A percentile compares a stretch with the other conserved stretches of the same genome.
Conservation (phyloP, 2,888 invertebrate species). For the Neoitamus cyanurus region DNA sequence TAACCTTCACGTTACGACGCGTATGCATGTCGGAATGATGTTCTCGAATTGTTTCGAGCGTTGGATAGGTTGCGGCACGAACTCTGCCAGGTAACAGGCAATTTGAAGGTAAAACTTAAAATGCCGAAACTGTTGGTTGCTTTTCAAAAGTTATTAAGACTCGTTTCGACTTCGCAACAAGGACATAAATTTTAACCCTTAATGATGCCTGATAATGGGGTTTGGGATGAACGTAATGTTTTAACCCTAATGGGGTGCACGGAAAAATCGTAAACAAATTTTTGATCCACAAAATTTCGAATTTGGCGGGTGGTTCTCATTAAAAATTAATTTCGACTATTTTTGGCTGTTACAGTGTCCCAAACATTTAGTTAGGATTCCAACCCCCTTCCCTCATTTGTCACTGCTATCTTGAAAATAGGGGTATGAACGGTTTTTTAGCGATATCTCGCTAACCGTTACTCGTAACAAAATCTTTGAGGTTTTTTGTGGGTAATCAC, state of each 20-base stretch:
- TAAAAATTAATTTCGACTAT: no score
- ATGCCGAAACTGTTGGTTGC: neutral
- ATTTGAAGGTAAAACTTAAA: conserved; percentile 5
- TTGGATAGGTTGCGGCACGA: conserved; percentile 5
- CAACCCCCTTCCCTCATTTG: no score
- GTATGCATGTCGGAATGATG: neutral
- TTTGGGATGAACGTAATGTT: neutral
- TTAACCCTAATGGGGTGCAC: neutral
- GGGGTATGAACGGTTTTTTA: no score
- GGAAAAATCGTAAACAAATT: neutral
- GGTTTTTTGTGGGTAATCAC: no score
- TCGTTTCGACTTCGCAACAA: neutral
- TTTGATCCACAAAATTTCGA: neutral
- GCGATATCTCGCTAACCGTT: no score
- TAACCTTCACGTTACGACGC: conserved; percentile 5
- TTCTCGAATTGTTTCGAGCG: neutral
- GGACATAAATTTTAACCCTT: neutral
- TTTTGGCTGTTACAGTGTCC: no score
- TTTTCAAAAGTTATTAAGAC: conserved; percentile 1
- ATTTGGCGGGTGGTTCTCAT: no score
- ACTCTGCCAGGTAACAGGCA: neutral
- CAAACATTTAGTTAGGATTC: no score
- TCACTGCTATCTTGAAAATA: no score
- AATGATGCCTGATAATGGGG: neutral
- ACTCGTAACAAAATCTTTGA: no score